Evolutionary conservation across 2,797 vertebrate species (phyloP), one percentile per base, ranked within the genome.

Genomic region (Pseudochaenichthys georgianus): DNA sequence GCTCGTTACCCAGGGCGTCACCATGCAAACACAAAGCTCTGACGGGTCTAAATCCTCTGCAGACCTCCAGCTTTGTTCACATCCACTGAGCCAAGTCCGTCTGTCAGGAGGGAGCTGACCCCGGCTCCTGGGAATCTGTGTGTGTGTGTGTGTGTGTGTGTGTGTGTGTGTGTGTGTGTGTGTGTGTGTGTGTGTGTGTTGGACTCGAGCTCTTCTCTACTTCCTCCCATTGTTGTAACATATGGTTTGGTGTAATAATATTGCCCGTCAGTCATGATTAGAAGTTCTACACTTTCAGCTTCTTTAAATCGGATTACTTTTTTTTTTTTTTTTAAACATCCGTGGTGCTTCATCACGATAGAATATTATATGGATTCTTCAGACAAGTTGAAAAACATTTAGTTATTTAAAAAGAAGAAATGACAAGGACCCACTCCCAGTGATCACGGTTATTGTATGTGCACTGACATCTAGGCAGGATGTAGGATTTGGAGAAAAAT

Each of bases 31-130:
- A 87, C 77, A 80, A 83, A 71, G 31, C 70, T 78, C 82, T 21
- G 41, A 6, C 47, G 38, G 73, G 58, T 34, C 69, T 72, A 75
- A 91, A 90, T 76, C 78, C 81, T 79, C 78, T 54, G 7, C 23
- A 78, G 88, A 85, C 69, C 70, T 74, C 2, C 0, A 1, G 77
- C 82, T 89, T 91, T 92, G 86, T 93, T 88, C 85, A 28, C 80
- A 74, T 72, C 78, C 86, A 79, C 83, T 90, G 87, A 85, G 70
- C 82, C 82, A 73, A 72, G 72, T 71, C 80, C 31, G 81, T 67
- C 54, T 77, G 73, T 81, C 71, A 48, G 80, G 74, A 83, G 74
- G 47, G 63, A 55, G 72, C 68, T 67, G 66, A 75, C 52, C 72
- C 70, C 12, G 1, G 21, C 12, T 17, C 28, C 28, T 70, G 59